A percentile compares a stretch with the other conserved stretches of the same genome.
phyloP scores from a whole-genome alignment of 2,113 vertebrate genomes.

The Sigmodon hispidus region DNA sequence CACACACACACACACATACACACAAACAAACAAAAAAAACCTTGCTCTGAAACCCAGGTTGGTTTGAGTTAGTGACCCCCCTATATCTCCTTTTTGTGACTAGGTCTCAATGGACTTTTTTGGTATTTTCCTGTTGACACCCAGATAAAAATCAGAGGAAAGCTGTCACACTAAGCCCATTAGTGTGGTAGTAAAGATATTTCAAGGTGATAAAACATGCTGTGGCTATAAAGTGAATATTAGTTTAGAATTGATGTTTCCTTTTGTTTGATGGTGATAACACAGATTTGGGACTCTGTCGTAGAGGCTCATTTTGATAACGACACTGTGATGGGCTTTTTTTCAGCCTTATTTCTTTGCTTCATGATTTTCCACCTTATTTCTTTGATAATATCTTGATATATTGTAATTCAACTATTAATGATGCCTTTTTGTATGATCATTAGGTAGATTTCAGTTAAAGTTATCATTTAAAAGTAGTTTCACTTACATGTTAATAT shows the following conservation, averaged over 20 bases:
- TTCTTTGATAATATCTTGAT: constrained; percentile 22
- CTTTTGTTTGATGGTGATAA: constrained; percentile 19
- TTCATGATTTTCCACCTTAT: not conserved
- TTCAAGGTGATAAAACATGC: not conserved
- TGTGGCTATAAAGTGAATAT: not conserved
- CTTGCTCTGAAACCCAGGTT: not conserved
- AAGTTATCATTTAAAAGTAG: constrained; percentile 15
- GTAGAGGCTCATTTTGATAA: not conserved
- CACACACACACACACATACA: no score
- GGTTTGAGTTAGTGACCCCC: not conserved
- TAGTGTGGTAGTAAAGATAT: constrained; percentile 37
- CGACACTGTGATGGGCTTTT: not conserved
- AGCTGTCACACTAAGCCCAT: not conserved
- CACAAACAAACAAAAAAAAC: not conserved
- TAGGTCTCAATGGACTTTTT: constrained; percentile 11
- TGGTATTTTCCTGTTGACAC: not conserved
- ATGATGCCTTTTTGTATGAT: constrained; percentile 25
- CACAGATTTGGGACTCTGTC: not conserved
- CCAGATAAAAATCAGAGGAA: not conserved
- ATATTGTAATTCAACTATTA: not conserved
- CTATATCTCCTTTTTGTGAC: not conserved
- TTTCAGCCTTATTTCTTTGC: no score
- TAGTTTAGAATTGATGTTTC: not conserved
- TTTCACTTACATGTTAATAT: constrained; percentile 41
- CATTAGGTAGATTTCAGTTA: constrained; percentile 32